These are phyloP conservation scores for Campaea margaritaria DNA, from an alignment of 2,888 invertebrate species.

Conservation along the genomic window DNA sequence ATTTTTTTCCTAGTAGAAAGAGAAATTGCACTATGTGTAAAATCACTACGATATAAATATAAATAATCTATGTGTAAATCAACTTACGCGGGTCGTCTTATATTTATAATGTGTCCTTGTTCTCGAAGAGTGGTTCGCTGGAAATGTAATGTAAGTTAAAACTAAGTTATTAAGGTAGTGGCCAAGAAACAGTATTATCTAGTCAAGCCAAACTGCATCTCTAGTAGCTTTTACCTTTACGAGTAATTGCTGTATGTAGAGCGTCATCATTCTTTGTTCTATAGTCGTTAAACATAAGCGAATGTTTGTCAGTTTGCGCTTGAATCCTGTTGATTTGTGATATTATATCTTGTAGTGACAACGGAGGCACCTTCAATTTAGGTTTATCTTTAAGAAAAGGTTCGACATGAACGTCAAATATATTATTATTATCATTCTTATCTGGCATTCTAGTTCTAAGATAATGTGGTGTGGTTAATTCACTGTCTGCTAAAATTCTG, in stretches of 20 bases:
- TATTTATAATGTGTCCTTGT: constrained; percentile 31
- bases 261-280: not conserved
- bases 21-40: no score
- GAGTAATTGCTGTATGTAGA: no score
- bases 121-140: constrained; percentile 10
- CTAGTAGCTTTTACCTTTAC: no score
- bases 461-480: not conserved
- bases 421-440: not conserved
- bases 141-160: not conserved
- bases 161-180: no score
- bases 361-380: not conserved
- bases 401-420: not conserved
- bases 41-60: no score
- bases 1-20: no score
- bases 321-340: constrained; percentile 8
- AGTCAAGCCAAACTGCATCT: no score
- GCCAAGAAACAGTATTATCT: no score
- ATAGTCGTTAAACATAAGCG: not conserved
- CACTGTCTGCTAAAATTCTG: not conserved
- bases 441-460: constrained; percentile 1
- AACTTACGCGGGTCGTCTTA: constrained; percentile 15
- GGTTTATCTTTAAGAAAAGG: constrained; percentile 2
- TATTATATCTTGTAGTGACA: constrained; percentile 13
- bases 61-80: no score
- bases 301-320: not conserved